phyloP scores from a whole-genome alignment of 2,113 vertebrate species.

The Sterna hirundo region DNA sequence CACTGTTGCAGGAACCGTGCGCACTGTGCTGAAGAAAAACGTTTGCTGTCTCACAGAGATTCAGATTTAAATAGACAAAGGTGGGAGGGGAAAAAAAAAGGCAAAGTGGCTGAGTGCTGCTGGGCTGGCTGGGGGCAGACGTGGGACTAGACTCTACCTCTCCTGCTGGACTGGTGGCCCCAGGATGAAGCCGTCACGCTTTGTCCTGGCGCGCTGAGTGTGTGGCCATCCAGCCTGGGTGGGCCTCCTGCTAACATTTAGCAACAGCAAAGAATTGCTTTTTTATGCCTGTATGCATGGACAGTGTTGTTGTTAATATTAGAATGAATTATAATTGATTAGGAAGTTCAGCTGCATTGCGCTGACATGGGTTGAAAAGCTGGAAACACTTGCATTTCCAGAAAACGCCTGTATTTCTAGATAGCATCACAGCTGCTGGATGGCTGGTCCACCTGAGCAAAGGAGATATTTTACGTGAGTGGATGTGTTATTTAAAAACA shows the following conservation, averaged over 20 bases:
- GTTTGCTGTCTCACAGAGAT: neutral
- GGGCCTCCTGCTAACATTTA: neutral
- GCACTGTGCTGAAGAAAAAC: neutral
- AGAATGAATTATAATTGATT: neutral
- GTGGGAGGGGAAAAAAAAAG: neutral
- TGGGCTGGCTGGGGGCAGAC: neutral
- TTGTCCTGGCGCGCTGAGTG: neutral
- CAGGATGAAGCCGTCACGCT: neutral
- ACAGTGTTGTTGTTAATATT: neutral
- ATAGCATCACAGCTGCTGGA: neutral
- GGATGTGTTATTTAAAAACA: neutral
- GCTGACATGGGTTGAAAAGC: neutral
- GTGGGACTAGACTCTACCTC: neutral
- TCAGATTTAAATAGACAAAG: neutral
- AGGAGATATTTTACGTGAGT: neutral
- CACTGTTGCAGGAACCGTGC: accelerated
- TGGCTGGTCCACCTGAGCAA: neutral
- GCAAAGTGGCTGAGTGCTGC: neutral
- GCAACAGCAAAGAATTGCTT: neutral
- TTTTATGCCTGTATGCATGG: neutral
- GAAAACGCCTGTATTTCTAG: neutral
- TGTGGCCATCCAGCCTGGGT: neutral
- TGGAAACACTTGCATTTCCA: neutral
- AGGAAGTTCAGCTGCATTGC: neutral
- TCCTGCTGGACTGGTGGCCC: neutral